Base-by-base conservation (phyloP, 2,888 invertebrate species). In the Trilocha varians region DNA sequence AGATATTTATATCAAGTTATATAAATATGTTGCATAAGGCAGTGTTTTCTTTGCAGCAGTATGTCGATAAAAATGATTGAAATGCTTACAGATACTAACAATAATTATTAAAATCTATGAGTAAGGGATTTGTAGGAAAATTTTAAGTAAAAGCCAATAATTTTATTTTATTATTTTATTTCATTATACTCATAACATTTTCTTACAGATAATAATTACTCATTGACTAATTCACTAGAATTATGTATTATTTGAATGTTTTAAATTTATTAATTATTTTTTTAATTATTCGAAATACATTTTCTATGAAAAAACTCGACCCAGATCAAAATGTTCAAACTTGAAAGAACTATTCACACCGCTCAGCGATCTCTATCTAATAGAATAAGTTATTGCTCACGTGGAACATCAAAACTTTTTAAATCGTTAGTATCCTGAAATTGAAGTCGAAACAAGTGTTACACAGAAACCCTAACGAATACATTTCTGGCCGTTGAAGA, bases 171-270 rank as follows among this genome's bases (percentile, higher is more conserved):
- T 77, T 75, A 70, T 61, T 78, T 82, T 78, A 80, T 73, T 83
- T 79, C 65, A 80, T 82, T 80, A 80, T 83, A 83, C 70, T 85
- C 78, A 70, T 84, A 85, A 85, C 84, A 85, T 84, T 70, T 59
- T 64, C 80, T 82, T 82, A 79, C 55, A 72, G 62, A 42, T 25
- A 25, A 25, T 46, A 48, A 57, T 75, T 78, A 83, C 72, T 80
- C 80, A 76, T 77, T 69, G 74, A 62, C 84, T 84, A 83, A 75
- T 77, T 79, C 64, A 67, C 84, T 84, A 84, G 73, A 78, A 72
- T 78, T 76, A n/a, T n/a, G n/a, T n/a, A 75, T 80, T 78, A 79
- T 79, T 82, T 76, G 80, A 80, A 78, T 77, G 74, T 70, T 78
- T 76, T 70, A 76, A 73, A 76, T 78, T 75, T 78, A 72, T 72